Percentiles rank a stretch among this genome's conserved stretches.
Conservation (phyloP, 2,888 invertebrate species). For the Celastrina argiolus region DNA sequence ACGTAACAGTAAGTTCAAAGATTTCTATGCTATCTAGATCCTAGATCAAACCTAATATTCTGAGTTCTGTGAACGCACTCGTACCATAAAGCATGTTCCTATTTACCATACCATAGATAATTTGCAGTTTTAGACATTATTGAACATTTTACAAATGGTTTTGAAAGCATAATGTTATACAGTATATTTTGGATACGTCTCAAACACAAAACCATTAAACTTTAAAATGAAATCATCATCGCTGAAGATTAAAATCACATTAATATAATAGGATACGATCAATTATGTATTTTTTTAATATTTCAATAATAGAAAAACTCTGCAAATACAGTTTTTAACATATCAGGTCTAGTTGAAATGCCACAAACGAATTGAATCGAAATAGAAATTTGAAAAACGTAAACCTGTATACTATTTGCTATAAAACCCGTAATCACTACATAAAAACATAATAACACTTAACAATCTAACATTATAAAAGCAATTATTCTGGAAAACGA, state of each 20-base stretch:
- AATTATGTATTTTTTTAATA: too few relatives aligned
- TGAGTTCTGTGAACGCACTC: neutral
- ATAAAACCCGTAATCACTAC: neutral
- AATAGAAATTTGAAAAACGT: neutral
- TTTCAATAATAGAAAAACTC: too few relatives aligned
- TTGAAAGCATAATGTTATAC: too few relatives aligned
- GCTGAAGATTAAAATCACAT: too few relatives aligned
- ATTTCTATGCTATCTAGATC: conserved; percentile 17
- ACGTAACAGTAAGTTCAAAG: conserved; percentile 5
- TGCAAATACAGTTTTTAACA: too few relatives aligned
- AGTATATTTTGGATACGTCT: too few relatives aligned
- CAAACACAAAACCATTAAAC: too few relatives aligned
- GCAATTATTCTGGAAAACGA: conserved; percentile 26
- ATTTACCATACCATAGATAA: neutral
- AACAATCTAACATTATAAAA: conserved; percentile 14
- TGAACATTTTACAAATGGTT: too few relatives aligned
- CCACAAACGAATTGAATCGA: neutral
- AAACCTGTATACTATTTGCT: neutral
- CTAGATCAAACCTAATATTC: neutral
- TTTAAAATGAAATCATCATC: too few relatives aligned
- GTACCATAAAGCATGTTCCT: neutral
- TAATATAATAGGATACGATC: too few relatives aligned
- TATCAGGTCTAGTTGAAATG: neutral
- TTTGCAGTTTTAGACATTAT: too few relatives aligned
- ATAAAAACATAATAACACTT: conserved; percentile 2